Base-by-base conservation (phyloP, 2,797 vertebrate species). In the Sebastes iracundus region DNA sequence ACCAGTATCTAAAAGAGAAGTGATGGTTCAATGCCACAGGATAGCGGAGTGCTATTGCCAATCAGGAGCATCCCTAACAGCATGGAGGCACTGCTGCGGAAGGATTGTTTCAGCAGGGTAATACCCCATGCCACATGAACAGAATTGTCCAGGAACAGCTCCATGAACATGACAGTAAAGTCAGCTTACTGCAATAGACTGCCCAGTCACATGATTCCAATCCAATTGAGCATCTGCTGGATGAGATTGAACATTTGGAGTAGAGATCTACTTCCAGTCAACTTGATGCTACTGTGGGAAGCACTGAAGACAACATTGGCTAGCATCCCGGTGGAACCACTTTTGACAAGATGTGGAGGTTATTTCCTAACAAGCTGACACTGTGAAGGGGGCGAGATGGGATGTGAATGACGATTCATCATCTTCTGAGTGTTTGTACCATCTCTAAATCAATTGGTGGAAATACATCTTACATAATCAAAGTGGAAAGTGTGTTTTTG, bases 171-270 rank as follows among this genome's bases (percentile, higher is more conserved):
- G 85, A 86, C 87, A 84, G 86, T 87, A 79, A 89, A 91, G 83
- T 92, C 77, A 76, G 79, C 81, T 80, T 72, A 59, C 75, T 67
- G 66, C 77, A 73, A 75, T 27, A 72, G 56, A 78, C 74, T 89
- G 81, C 82, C 85, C 82, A 87, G 85, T 90, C 85, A 33, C 81
- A 90, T 53, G 69, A 92, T 85, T 90, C 88, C 84, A 90, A 66
- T 89, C 82, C 88, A 90, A 88, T 77, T 89, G 88, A 90, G 84
- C 86, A 92, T 92, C 87, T 92, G 88, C 61, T 55, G 83, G 69
- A 83, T 92, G 83, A 80, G 84, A 91, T 80, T 83, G 81, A 88
- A 87, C 88, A 89, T 82, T 91, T 82, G 80, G 72, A 80, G 63
- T 10, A 28, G 30, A 74, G 72, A 88, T 83, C 52, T 75, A 72